A percentile compares a stretch with the other conserved stretches of the same genome.
These are phyloP conservation scores for Astreopora myriophthalma DNA, from an alignment of 64 coral and sea anemone genomes.

Conservation along the genomic window DNA sequence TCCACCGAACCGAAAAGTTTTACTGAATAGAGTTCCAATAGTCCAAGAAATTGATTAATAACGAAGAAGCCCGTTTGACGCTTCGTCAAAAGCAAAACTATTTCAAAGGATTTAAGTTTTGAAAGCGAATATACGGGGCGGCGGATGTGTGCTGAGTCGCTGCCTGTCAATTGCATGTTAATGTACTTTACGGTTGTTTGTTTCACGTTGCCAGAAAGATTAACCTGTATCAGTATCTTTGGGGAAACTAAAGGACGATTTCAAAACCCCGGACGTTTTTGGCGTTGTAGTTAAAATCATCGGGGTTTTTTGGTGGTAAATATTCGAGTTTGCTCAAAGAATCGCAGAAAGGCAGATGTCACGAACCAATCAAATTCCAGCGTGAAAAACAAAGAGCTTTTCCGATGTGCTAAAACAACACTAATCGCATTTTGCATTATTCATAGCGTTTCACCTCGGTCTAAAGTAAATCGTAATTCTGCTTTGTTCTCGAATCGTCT, in stretches of 20 bases:
- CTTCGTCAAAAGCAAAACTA: neutral
- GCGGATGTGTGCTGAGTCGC: neutral
- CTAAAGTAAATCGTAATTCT: neutral
- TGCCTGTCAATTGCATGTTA: slow-evolving; percentile 50
- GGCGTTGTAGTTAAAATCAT: neutral
- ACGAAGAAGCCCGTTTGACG: neutral
- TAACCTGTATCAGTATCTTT: neutral
- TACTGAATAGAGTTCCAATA: neutral
- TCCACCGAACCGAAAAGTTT: neutral
- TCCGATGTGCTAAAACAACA: slow-evolving; percentile 19
- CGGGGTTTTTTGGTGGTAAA: neutral
- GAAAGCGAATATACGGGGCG: neutral
- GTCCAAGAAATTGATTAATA: no score
- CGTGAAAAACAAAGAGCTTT: slow-evolving; percentile 29
- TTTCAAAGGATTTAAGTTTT: slow-evolving; percentile 20
- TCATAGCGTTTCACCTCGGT: neutral
- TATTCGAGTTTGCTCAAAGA: neutral
- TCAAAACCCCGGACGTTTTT: neutral
- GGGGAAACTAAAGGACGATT: neutral
- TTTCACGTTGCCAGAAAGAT: slow-evolving; percentile 12
- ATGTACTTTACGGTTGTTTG: slow-evolving; percentile 44
- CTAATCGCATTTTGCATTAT: slow-evolving; percentile 38
- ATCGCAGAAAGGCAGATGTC: slow-evolving; percentile 31
- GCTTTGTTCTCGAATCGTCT: neutral
- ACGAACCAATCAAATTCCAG: slow-evolving; percentile 25